Evolutionary conservation across 2,888 invertebrate genomes (phyloP).

Genomic region (Liposcelis brunnea): DNA sequence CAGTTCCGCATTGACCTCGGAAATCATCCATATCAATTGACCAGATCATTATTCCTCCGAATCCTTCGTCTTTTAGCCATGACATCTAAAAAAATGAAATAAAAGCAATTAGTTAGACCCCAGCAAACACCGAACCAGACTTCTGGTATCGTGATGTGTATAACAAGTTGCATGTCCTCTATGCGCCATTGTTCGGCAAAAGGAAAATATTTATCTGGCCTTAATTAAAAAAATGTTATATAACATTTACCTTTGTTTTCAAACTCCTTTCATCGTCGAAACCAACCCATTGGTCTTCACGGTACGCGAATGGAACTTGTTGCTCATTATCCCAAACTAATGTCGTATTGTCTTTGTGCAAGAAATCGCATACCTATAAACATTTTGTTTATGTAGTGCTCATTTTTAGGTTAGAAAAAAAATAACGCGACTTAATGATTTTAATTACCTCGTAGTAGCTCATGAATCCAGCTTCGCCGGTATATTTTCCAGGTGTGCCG

Average conservation of each 20-base stretch:
- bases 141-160: too few relatives aligned
- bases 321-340: slow-evolving; percentile 92
- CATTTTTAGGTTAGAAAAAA: slow-evolving; percentile 7
- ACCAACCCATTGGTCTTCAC: slow-evolving; percentile 83
- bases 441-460: slow-evolving; percentile 69
- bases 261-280: slow-evolving; percentile 86
- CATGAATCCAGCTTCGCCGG: slow-evolving; percentile 84
- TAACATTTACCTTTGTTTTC: slow-evolving; percentile 58
- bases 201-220: too few relatives aligned
- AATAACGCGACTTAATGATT: neutral
- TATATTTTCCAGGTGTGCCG: slow-evolving; percentile 70
- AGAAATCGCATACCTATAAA: slow-evolving; percentile 63
- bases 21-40: slow-evolving; percentile 95
- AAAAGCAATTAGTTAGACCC: too few relatives aligned
- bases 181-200: too few relatives aligned
- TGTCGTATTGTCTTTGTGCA: slow-evolving; percentile 77
- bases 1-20: slow-evolving; percentile 72
- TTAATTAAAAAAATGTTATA: neutral
- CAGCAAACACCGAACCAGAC: slow-evolving; percentile 4
- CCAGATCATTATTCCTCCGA: slow-evolving; percentile 95
- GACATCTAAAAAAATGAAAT: slow-evolving; percentile 45
- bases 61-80: slow-evolving; percentile 86
- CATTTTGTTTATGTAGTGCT: neutral
- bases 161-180: too few relatives aligned
- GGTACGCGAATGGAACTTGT: slow-evolving; percentile 87